Conservation (phyloP, 2,888 invertebrate genomes). For the Aromia moschata region DNA sequence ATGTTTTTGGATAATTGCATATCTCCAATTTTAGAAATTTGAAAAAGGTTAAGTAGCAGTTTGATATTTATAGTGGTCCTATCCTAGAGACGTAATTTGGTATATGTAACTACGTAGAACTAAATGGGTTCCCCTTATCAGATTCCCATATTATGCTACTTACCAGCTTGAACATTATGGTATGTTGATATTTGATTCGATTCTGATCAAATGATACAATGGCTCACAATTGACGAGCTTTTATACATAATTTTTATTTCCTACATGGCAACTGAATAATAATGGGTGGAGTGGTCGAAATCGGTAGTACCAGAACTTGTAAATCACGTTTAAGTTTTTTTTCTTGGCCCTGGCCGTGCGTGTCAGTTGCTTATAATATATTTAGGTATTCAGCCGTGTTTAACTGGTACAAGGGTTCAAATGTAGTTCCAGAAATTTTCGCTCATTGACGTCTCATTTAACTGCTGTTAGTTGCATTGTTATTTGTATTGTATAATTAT, state of each 20-base stretch:
- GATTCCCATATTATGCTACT: too few relatives aligned
- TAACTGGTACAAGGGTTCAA: not conserved
- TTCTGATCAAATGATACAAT: conserved; percentile 19
- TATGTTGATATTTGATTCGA: not conserved
- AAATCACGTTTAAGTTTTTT: not conserved
- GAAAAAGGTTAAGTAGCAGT: too few relatives aligned
- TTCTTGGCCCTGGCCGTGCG: not conserved
- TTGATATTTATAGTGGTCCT: too few relatives aligned
- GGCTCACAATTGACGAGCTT: not conserved
- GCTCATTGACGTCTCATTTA: too few relatives aligned
- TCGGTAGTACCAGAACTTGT: not conserved
- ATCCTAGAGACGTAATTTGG: too few relatives aligned
- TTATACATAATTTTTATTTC: conserved; percentile 8
- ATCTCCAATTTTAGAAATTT: too few relatives aligned
- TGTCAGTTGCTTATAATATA: not conserved
- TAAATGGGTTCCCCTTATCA: too few relatives aligned
- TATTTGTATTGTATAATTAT: too few relatives aligned
- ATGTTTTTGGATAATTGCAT: too few relatives aligned
- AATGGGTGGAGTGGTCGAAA: conserved; percentile 10
- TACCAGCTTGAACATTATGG: conserved; percentile 32
- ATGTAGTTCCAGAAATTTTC: too few relatives aligned
- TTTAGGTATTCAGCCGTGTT: not conserved
- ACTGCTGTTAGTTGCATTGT: too few relatives aligned
- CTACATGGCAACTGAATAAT: not conserved
- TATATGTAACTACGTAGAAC: too few relatives aligned